Percentiles rank a stretch among this genome's conserved stretches.
phyloP scores from a whole-genome alignment of 2,888 invertebrate species.

The Ceraclea dissimilis region DNA sequence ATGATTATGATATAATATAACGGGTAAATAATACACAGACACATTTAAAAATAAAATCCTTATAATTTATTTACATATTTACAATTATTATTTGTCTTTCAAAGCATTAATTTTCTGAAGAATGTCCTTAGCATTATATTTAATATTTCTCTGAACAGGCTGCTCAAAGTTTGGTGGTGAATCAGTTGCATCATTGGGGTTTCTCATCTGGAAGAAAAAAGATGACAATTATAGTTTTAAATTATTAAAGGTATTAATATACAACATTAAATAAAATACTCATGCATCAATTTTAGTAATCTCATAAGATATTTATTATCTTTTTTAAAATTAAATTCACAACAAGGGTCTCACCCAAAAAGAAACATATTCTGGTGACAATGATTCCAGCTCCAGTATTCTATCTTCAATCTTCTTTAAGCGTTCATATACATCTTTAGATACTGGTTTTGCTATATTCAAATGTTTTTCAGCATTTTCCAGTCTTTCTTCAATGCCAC shows the following conservation, averaged over 20 bases:
- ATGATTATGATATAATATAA: too few relatives aligned
- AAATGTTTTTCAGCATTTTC: constrained; percentile 57
- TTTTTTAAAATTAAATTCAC: not conserved
- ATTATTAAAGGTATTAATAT: too few relatives aligned
- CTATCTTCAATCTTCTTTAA: constrained; percentile 69
- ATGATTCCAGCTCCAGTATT: constrained; percentile 61
- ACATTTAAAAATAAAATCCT: too few relatives aligned
- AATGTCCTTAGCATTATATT: not conserved
- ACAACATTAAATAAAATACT: too few relatives aligned
- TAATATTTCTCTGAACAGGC: not conserved
- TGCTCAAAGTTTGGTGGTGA: not conserved
- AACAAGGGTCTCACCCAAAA: constrained; percentile 48
- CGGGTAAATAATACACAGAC: too few relatives aligned
- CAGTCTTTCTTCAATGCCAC: constrained; percentile 61
- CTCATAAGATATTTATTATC: not conserved
- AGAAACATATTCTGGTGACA: constrained; percentile 74
- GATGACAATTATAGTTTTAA: not conserved
- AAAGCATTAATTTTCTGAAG: not conserved
- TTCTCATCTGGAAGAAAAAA: not conserved
- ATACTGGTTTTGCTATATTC: constrained; percentile 46
- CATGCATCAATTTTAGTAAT: not conserved
- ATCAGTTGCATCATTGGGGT: too few relatives aligned
- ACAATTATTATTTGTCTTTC: not conserved
- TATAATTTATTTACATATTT: too few relatives aligned
- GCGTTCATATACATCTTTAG: constrained; percentile 58